Percentiles rank a stretch among this genome's conserved stretches.
These are phyloP conservation scores for Mesitornis unicolor DNA, from an alignment of 2,113 vertebrate genomes.

Conservation along the genomic window DNA sequence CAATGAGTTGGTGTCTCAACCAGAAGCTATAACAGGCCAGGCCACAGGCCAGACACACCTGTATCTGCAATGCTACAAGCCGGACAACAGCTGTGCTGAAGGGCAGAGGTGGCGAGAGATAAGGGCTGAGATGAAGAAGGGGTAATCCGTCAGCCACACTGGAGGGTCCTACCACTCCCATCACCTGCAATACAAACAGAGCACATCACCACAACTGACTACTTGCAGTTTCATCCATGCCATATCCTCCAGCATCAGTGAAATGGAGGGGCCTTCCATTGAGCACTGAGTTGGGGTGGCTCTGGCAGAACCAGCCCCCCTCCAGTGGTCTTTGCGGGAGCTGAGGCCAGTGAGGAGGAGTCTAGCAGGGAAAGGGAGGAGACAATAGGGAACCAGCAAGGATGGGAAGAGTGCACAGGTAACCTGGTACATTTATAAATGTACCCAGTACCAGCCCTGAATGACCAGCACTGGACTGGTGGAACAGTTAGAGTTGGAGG, in stretches of 20 bases:
- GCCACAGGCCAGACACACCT: constrained; percentile 84
- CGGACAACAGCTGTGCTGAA: constrained; percentile 99
- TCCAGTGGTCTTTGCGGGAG: constrained; percentile 15
- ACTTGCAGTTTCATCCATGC: constrained; percentile 70
- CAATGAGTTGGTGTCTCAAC: constrained; percentile 67
- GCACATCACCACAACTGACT: constrained; percentile 79
- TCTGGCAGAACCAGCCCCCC: constrained; percentile 17
- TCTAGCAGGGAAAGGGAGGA: constrained; percentile 32
- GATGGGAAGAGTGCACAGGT: constrained; percentile 25
- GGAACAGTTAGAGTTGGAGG: constrained; percentile 62
- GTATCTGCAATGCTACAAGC: constrained; percentile 97
- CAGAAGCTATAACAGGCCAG: constrained; percentile 68
- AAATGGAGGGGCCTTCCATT: constrained; percentile 38
- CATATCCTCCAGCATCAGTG: constrained; percentile 62
- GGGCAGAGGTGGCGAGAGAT: constrained; percentile 97
- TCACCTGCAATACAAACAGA: constrained; percentile 90
- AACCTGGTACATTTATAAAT: constrained; percentile 44
- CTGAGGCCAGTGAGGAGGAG: neutral
- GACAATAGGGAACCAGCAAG: constrained; percentile 20
- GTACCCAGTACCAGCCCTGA: constrained; percentile 54
- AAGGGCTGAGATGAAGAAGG: constrained; percentile 98
- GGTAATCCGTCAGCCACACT: constrained; percentile 98
- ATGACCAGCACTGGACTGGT: constrained; percentile 60
- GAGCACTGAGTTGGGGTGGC: constrained; percentile 33
- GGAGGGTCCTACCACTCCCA: constrained; percentile 98